Evolutionary conservation across 2,797 vertebrate species (phyloP), one percentile per base, ranked within the genome.

Genomic region (Miopithecus talapoin): DNA sequence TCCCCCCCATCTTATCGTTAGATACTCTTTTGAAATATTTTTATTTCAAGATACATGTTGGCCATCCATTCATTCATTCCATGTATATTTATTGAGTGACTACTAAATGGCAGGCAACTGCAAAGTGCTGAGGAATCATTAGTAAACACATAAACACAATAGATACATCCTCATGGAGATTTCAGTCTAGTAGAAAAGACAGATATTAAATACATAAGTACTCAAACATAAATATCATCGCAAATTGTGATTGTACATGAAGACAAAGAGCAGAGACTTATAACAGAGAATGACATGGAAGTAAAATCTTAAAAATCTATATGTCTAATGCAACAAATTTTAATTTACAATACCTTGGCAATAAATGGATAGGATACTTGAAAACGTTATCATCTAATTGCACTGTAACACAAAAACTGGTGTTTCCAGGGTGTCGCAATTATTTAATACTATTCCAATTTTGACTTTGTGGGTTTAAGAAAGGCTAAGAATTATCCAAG

Each of bases 11-110:
- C 57, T 85, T 50, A 39, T 64, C 53, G 39, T 74, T 89, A 57
- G 85, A 88, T 30, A 74, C 21, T 81, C 59, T 93, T 92, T 89
- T 70, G n/a, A 97, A 80, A 59, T 91, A 87, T 53, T 93, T 94
- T 88, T 80, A 91, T 50, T 87, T 68, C 61, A 68, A n/a, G 33
- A n/a, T n/a, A 6, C 26, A 48, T 64, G 36, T 70, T 85, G 57
- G 19, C 16, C 72, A 53, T 33, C 12, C 72, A 53, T 33, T 68
- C 55, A 84, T 41, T 93, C 70, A 75, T 84, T 89, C 55, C n/a
- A 22, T 76, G 19, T n/a, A 2, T 93, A 26, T 83, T 85, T 94
- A 16, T 39, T 36, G 48, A 85, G 22, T 80, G 61, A 85, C 64
- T 14, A 3, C 26, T 75, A 7, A 48, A 43, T 55, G 61, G 30